These are phyloP conservation scores for Manis crassicaudata DNA, from an alignment of 2,797 vertebrate genomes.

Conservation along the genomic window DNA sequence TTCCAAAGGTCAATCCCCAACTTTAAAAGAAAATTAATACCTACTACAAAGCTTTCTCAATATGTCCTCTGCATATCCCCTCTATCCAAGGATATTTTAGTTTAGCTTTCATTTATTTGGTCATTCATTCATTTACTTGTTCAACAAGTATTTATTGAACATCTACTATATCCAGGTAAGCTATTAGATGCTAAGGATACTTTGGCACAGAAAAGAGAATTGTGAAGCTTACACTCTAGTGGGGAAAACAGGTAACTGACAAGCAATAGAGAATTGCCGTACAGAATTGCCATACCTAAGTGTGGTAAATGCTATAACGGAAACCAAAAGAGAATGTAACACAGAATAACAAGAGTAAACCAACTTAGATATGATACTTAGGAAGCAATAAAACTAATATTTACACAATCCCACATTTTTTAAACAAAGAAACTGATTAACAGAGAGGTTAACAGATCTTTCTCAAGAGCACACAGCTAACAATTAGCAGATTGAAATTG, in stretches of 20 bases:
- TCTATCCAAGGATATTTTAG: neutral
- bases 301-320: neutral
- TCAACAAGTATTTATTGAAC: constrained; percentile 27
- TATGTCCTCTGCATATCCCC: neutral
- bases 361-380: neutral
- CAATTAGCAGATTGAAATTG: neutral
- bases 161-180: neutral
- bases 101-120: neutral
- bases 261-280: neutral
- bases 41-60: neutral
- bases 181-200: neutral
- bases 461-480: neutral
- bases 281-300: neutral
- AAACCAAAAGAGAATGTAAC: neutral
- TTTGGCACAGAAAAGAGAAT: neutral
- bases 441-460: neutral
- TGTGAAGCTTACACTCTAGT: neutral
- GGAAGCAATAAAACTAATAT: neutral
- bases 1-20: neutral
- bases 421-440: neutral
- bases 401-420: neutral
- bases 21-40: neutral
- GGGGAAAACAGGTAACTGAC: neutral
- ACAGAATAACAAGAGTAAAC: neutral
- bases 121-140: neutral